Conservation (phyloP, 30 jellyfish, hydroid and myxozoan genomes). For the Hydractinia echinata region DNA sequence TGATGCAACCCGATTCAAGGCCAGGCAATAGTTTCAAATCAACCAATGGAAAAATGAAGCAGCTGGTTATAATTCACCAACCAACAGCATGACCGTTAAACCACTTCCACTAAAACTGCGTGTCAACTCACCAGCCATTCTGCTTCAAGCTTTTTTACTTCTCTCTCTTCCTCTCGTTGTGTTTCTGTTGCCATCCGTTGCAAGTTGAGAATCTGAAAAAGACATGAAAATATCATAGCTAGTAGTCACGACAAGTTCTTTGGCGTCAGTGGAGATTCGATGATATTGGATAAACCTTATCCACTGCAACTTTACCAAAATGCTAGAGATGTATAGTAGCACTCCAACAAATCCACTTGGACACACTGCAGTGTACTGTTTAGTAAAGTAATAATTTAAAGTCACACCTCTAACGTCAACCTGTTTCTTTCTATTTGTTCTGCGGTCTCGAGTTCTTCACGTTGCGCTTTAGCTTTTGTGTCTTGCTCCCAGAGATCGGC, state of each 20-base stretch:
- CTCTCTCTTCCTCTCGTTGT: constrained; percentile 62
- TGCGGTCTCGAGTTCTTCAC: constrained; percentile 66
- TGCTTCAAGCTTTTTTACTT: constrained; percentile 67
- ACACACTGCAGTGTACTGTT: no score
- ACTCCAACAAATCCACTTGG: no score
- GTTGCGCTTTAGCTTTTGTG: constrained; percentile 48
- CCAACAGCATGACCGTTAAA: no score
- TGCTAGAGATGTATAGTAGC: no score
- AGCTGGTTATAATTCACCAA: no score
- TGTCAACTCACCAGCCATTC: constrained; percentile 62
- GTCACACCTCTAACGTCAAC: constrained; percentile 55
- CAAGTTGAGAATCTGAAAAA: constrained; percentile 47
- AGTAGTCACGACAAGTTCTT: not conserved
- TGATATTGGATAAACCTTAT: not conserved
- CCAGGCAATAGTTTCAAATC: no score
- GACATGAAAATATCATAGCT: not conserved
- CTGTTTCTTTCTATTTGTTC: constrained; percentile 60
- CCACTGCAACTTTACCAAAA: no score
- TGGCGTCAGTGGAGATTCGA: not conserved
- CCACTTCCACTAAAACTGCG: no score
- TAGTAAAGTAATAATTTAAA: no score
- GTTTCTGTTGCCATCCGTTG: constrained; percentile 65
- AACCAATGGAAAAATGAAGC: no score
- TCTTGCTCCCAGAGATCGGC: constrained; percentile 83
- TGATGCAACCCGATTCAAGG: no score